Evolutionary conservation across 2,888 invertebrate species (phyloP).

Genomic region (Spisula solida): DNA sequence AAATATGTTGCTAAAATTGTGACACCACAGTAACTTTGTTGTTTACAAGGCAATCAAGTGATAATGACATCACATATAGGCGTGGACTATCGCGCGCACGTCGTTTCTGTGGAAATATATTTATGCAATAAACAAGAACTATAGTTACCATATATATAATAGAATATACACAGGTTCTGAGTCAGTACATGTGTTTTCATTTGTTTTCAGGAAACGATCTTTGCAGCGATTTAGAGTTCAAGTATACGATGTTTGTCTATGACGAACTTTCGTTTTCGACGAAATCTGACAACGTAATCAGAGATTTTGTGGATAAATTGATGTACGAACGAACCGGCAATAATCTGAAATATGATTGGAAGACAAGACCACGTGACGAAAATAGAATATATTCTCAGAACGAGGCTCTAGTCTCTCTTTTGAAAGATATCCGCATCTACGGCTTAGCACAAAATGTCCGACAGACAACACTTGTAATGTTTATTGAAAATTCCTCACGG

Average conservation of each 20-base stretch:
- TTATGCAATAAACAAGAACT: too few relatives aligned
- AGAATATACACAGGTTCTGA: not conserved
- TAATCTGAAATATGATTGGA: conserved; percentile 10
- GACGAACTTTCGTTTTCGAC: not conserved
- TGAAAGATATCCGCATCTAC: not conserved
- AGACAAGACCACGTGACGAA: not conserved
- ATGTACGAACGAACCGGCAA: not conserved
- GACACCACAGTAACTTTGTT: not conserved
- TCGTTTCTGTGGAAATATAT: not conserved
- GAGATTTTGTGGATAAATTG: not conserved
- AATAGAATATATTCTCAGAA: not conserved
- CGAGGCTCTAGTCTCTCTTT: not conserved
- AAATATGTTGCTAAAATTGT: not conserved
- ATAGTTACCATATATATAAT: not conserved
- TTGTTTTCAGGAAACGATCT: not conserved
- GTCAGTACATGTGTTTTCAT: not conserved
- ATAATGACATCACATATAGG: not conserved
- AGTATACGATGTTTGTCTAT: not conserved
- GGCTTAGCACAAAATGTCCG: not conserved
- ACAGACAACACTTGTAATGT: not conserved
- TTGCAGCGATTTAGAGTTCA: not conserved
- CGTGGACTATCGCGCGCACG: not conserved
- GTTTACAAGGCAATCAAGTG: not conserved
- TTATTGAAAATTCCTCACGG: not conserved
- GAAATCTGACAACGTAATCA: not conserved